Percentiles rank a stretch among this genome's conserved stretches.
Conservation (phyloP, 2,797 vertebrate species). For the Halcyon leucocephala region DNA sequence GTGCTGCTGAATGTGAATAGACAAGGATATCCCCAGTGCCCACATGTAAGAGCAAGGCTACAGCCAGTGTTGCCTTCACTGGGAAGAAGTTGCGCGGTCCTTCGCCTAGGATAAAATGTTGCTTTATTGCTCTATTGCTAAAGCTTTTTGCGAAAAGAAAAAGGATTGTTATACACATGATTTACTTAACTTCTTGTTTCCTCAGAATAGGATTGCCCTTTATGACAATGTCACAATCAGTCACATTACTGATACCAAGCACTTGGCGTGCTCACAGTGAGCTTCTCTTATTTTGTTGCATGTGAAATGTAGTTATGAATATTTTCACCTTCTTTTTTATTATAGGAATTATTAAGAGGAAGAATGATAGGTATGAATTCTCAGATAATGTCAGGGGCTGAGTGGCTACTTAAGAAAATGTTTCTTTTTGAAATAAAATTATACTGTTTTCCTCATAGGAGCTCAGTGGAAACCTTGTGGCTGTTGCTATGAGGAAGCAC, state of each 20-base stretch:
- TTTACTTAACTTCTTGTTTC: neutral
- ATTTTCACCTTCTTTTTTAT: conserved; percentile 45
- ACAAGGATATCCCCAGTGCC: fast-evolving
- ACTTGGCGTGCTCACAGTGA: neutral
- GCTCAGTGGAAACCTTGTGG: neutral
- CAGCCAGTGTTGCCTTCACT: neutral
- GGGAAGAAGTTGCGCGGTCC: neutral
- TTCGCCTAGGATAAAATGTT: neutral
- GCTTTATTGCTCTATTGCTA: neutral
- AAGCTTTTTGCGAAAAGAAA: neutral
- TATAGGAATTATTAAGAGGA: conserved; percentile 18
- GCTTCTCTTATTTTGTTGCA: neutral
- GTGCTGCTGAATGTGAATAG: neutral
- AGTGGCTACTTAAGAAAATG: conserved; percentile 41
- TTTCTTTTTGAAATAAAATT: conserved; percentile 58
- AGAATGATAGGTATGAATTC: conserved; percentile 36
- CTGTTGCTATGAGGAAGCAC: conserved; percentile 37
- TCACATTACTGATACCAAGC: neutral
- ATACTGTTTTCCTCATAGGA: conserved; percentile 22
- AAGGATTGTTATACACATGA: neutral
- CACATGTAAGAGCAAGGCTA: neutral
- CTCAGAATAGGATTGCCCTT: neutral
- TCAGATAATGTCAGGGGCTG: conserved; percentile 19
- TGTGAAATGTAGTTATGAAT: conserved; percentile 24
- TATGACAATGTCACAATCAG: neutral